Percentiles rank a stretch among this genome's conserved stretches.
phyloP scores from a whole-genome alignment of 2,888 invertebrate species.

The Cryptocephalus primarius region DNA sequence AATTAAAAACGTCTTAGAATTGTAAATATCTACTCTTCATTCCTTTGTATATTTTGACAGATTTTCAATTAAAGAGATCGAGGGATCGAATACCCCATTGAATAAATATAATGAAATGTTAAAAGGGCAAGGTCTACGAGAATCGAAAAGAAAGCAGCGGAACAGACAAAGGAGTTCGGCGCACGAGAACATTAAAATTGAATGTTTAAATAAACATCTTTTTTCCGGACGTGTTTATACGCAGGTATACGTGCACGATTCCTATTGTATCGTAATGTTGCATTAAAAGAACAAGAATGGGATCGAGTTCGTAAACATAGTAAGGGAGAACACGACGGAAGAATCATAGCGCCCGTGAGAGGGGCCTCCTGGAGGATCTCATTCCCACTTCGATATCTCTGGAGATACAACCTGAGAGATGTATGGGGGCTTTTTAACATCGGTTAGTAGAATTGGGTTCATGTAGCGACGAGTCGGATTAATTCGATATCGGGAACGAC shows the following conservation, averaged over 20 bases:
- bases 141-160: constrained; percentile 2
- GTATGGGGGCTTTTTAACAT: constrained; percentile 36
- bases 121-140: background rate
- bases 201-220: constrained; percentile 32
- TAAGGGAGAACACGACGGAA: constrained; percentile 27
- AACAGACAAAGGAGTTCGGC: background rate
- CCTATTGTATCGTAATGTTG: constrained; percentile 36
- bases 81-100: too few species aligned
- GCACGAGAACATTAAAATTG: constrained; percentile 16
- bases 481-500: too few species aligned
- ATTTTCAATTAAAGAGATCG: too few species aligned
- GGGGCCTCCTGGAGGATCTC: constrained; percentile 28
- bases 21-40: too few species aligned
- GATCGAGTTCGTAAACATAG: constrained; percentile 35
- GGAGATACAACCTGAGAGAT: constrained; percentile 31
- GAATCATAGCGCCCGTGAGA: constrained; percentile 38
- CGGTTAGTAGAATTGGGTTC: constrained; percentile 22
- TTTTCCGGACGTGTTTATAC: constrained; percentile 9
- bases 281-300: constrained; percentile 37
- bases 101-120: too few species aligned
- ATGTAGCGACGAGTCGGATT: too few species aligned
- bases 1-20: too few species aligned
- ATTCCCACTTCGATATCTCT: constrained; percentile 33
- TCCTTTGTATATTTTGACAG: too few species aligned
- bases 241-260: constrained; percentile 28